Evolutionary conservation across 2,888 invertebrate genomes (phyloP), one percentile per base, ranked within the genome.

Genomic region (Petrolisthes manimaculis): DNA sequence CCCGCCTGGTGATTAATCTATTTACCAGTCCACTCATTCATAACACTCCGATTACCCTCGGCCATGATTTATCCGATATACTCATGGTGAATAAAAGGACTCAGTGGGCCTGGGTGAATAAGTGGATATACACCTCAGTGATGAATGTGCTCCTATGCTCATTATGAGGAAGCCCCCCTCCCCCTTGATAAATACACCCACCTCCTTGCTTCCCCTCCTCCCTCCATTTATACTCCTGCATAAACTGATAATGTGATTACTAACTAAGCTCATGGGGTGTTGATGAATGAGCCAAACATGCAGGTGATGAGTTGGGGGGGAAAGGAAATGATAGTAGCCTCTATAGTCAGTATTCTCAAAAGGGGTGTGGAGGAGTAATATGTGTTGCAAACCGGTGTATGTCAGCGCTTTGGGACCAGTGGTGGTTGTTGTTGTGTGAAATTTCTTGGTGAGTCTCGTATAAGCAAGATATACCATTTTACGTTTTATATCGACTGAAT

Each of bases 1-100:
- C 84, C 78, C 37, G 21, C 51, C 12, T 51, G 67, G 69, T 79
- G 84, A 84, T 84, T 84, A 84, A 84, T 84, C 67, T 79, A 79
- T 51, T 67, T 79, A 84, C 78, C 78, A 21, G 78, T 24, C 21
- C 69, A 67, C 67, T 53, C 84, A 84, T 84, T 69, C 79, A 84
- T 84, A 84, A 84, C 84, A 67, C 84, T 84, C 84, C 84, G 84
- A 84, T 84, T 84, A 84, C 84, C 84, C 78, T 84, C 84, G 69
- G 21, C 37, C 21, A 21, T 84, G 84, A 84, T 84, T 84, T 79
- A 84, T 79, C 84, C 69, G 67, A 79, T 51, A 69, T 69, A 74
- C 74, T 79, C 84, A 78, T 79, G 67, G 37, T 81, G 67, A 81
- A 81, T 81, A n/a, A 80, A 80, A 56, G 24, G 80, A 80, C 61